Percentiles rank a stretch among this genome's conserved stretches.
These are phyloP conservation scores for Lacerta bilineata DNA, from an alignment of 2,797 vertebrate species.

Conservation along the genomic window DNA sequence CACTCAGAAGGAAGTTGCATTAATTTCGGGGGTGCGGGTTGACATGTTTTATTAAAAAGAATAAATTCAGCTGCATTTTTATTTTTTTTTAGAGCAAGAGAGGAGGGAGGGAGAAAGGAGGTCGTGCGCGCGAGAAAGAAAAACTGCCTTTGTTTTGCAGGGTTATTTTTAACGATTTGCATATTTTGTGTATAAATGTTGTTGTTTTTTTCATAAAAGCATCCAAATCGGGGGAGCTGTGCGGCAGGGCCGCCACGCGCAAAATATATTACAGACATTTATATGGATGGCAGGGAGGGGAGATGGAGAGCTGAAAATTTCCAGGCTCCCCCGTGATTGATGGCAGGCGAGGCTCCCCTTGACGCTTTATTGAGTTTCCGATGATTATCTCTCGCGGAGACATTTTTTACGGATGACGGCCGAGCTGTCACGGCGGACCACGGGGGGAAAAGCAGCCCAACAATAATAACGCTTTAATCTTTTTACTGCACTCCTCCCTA, in stretches of 20 bases:
- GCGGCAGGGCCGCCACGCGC: constrained; percentile 56
- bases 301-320: constrained; percentile 90
- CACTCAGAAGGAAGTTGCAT: constrained; percentile 66
- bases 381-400: constrained; percentile 97
- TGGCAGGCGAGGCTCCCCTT: constrained; percentile 87
- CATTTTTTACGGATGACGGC: constrained; percentile 92
- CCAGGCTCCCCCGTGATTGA: constrained; percentile 97
- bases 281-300: constrained; percentile 96
- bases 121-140: constrained; percentile 65
- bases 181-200: constrained; percentile 88
- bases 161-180: constrained; percentile 82
- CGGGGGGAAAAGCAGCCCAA: constrained; percentile 79
- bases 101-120: constrained; percentile 75
- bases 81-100: constrained; percentile 85
- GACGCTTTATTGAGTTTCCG: constrained; percentile 99
- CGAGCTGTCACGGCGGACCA: constrained; percentile 86
- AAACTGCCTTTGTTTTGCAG: constrained; percentile 77
- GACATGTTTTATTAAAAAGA: constrained; percentile 89
- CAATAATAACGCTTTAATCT: constrained; percentile 89
- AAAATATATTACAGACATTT: constrained; percentile 99
- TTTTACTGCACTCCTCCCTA: constrained; percentile 86
- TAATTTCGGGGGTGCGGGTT: constrained; percentile 64
- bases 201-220: constrained; percentile 87
- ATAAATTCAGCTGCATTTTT: constrained; percentile 79
- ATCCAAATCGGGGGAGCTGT: constrained; percentile 72